phyloP scores from a whole-genome alignment of 2,888 invertebrate species.

The Drosophila infuscata region DNA sequence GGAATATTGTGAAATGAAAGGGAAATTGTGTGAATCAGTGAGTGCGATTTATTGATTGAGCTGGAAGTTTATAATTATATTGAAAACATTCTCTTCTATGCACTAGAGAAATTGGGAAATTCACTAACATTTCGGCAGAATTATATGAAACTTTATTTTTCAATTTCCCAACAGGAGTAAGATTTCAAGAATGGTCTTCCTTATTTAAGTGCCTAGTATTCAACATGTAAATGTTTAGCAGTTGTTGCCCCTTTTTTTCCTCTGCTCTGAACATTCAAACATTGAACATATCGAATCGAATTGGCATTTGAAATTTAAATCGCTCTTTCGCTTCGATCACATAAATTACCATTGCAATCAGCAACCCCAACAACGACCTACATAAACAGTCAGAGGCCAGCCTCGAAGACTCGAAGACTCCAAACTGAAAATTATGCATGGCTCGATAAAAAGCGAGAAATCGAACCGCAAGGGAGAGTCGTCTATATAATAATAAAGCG shows the following conservation, averaged over 20 bases:
- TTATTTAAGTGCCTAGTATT: not conserved
- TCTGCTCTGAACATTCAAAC: slow-evolving; percentile 7
- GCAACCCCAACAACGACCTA: slow-evolving; percentile 54
- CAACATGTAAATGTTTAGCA: slow-evolving; percentile 26
- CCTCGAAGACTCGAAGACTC: slow-evolving; percentile 30
- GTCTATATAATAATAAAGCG: slow-evolving; percentile 61
- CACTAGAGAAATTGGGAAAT: not conserved
- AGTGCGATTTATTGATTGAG: not conserved
- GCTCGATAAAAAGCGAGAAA: slow-evolving; percentile 41
- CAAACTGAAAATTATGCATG: slow-evolving; percentile 64
- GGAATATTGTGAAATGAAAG: slow-evolving; percentile 1
- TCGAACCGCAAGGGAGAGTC: slow-evolving; percentile 36
- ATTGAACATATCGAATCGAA: slow-evolving; percentile 25
- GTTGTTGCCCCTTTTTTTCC: slow-evolving; percentile 19
- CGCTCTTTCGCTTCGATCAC: slow-evolving; percentile 28
- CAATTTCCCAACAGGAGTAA: not conserved
- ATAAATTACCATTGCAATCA: slow-evolving; percentile 53
- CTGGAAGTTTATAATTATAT: slow-evolving; percentile 1
- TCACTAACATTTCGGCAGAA: not conserved
- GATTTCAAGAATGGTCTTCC: not conserved
- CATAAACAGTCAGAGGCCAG: slow-evolving; percentile 33
- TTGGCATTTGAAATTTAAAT: slow-evolving; percentile 62
- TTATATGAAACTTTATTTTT: not conserved
- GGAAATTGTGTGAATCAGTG: slow-evolving; percentile 5
- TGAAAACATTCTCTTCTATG: not conserved